phyloP scores from a whole-genome alignment of 1,140 invertebrate species.

The Bombus affinis region DNA sequence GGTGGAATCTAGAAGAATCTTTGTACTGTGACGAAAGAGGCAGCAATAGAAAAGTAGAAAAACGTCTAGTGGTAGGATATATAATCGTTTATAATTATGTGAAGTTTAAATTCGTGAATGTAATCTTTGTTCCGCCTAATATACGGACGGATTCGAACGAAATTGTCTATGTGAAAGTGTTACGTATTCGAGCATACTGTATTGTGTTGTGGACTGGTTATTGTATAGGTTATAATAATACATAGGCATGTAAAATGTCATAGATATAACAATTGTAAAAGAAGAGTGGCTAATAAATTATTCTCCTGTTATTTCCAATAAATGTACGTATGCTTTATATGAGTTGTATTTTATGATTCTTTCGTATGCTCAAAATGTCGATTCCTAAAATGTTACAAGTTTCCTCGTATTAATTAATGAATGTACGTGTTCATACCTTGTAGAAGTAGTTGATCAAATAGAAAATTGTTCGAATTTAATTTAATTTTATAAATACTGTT shows the following conservation, averaged over 20 bases:
- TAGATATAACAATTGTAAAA: constrained; percentile 53
- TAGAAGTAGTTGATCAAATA: constrained; percentile 20
- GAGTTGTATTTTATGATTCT: constrained; percentile 50
- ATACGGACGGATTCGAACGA: constrained; percentile 26
- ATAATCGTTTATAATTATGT: constrained; percentile 42
- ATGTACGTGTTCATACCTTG: not conserved
- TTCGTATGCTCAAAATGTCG: constrained; percentile 12
- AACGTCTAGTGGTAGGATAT: constrained; percentile 37
- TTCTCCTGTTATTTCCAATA: constrained; percentile 53
- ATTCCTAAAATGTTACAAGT: constrained; percentile 21
- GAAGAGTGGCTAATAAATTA: constrained; percentile 55
- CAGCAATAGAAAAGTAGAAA: constrained; percentile 30
- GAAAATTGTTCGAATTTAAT: constrained; percentile 1
- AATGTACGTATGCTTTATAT: constrained; percentile 50
- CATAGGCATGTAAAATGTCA: constrained; percentile 49
- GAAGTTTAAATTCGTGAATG: constrained; percentile 43
- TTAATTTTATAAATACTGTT: constrained; percentile 14
- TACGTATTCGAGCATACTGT: not conserved
- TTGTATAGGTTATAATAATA: constrained; percentile 54
- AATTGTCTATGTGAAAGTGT: constrained; percentile 34
- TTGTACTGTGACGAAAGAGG: constrained; percentile 14
- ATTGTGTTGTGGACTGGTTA: constrained; percentile 32
- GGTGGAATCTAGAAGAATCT: constrained; percentile 10
- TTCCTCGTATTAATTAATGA: constrained; percentile 5
- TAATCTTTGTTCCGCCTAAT: constrained; percentile 33